These are phyloP conservation scores for Temnopleurus reevesii DNA, from an alignment of 53 echinoderm and acorn worm species.

Conservation along the genomic window DNA sequence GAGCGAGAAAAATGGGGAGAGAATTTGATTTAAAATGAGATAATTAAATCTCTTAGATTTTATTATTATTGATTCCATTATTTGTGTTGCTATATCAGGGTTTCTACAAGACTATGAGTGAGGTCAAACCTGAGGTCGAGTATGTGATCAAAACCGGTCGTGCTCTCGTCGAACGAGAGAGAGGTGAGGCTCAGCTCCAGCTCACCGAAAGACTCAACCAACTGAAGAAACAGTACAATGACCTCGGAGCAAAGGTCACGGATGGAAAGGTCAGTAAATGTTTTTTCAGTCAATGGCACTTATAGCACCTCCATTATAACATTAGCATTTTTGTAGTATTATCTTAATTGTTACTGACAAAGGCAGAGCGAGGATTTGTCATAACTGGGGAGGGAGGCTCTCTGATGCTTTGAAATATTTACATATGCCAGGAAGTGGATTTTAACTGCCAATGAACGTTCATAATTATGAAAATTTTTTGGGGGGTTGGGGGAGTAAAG, in stretches of 20 bases:
- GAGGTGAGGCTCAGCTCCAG: slow-evolving; percentile 86
- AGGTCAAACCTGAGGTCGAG: slow-evolving; percentile 96
- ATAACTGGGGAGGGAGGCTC: slow-evolving; percentile 76
- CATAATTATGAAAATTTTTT: too few species aligned
- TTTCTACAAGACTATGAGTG: slow-evolving; percentile 98
- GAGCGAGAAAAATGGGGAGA: too few species aligned
- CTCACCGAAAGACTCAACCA: slow-evolving; percentile 91
- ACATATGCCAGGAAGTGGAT: too few species aligned
- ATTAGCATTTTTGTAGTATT: too few species aligned
- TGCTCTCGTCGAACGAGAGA: slow-evolving; percentile 77
- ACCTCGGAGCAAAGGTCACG: slow-evolving; percentile 93
- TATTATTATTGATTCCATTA: not conserved
- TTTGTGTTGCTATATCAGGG: slow-evolving; percentile 62
- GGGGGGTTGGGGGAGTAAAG: too few species aligned
- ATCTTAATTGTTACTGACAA: too few species aligned
- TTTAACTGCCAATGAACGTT: too few species aligned
- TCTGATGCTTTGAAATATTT: too few species aligned
- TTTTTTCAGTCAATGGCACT: slow-evolving; percentile 89
- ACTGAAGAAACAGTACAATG: slow-evolving; percentile 91
- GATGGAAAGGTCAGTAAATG: slow-evolving; percentile 91
- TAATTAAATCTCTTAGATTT: too few species aligned
- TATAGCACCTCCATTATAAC: slow-evolving; percentile 87
- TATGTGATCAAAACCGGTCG: slow-evolving; percentile 96
- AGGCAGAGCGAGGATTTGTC: slow-evolving; percentile 76
- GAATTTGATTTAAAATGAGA: too few species aligned